Base-by-base conservation (phyloP, 2,888 invertebrate genomes). In the Caenorhabditis zanzibari region DNA sequence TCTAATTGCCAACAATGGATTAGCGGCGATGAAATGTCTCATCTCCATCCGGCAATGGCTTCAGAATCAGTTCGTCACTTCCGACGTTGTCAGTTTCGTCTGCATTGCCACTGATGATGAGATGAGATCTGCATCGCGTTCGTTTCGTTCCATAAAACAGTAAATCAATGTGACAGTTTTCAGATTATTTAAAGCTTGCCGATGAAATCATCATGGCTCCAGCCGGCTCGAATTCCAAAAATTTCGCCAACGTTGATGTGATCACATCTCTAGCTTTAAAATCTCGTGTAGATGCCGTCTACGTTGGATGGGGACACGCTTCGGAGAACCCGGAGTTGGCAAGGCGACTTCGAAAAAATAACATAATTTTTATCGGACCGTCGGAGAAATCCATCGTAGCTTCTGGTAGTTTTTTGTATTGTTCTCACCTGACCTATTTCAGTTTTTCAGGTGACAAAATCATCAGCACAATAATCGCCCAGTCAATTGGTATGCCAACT, bases 251-350 rank as follows among this genome's bases (percentile, higher is more conserved):
- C 93, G 97, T 98, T 0, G 98, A 99, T 93, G 95, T 98, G 26
- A 98, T 99, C 90, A 95, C 98, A 10, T 97, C 97, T 91, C 97
- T 98, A 89, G 98, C 98, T 0, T n/a, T 79, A 2, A 56, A 82
- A 26, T 63, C 75, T 14, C 22, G 47, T 14, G 79, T 88, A 10
- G 89, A 91, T 95, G 98, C 97, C 26, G 98, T 98, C 0, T 99
- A 98, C 98, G 98, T 98, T 10, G 98, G 98, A 19, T 99, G 98
- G 98, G 98, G 98, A n/a, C 98, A 99, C 94, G 99, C 98, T 0
- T 98, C 98, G 0, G 99, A 99, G 94, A 97, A 99, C 94, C 98
- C 98, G 0, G 97, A 97, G 93, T 94, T 99, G n/a, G 98, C 98
- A 0, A 97, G 98, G 92, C 93, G 97, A 49, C 94, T 99, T 32